Evolutionary conservation across 2,888 invertebrate species (phyloP), one percentile per base, ranked within the genome.

Genomic region (Anagyrus pseudococci): DNA sequence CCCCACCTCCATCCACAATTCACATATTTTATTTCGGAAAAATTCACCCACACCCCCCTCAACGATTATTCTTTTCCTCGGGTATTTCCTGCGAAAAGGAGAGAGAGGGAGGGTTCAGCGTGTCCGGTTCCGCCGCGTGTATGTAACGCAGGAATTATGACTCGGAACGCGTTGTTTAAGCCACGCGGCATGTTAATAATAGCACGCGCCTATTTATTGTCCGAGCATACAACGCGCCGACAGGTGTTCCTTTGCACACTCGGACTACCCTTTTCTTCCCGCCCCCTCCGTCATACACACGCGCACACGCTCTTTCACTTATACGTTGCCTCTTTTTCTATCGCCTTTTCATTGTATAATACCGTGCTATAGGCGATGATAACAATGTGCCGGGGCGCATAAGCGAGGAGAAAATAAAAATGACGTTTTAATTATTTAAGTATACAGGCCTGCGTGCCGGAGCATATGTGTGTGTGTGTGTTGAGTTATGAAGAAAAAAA

Each of bases 231-330:
- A n/a, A n/a, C 29, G 26, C 19, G 22, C 41, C 17, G 55, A 52
- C 62, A 62, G 62, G 62, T 62, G 56, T 53, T 52, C 50, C 26
- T 47, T 41, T 19, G 33, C 44, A n/a, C n/a, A n/a, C n/a, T n/a
- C n/a, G n/a, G n/a, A n/a, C n/a, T n/a, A n/a, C n/a, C n/a, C n/a
- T n/a, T n/a, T n/a, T n/a, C n/a, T n/a, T n/a, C n/a, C n/a, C n/a
- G n/a, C n/a, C n/a, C n/a, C n/a, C n/a, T n/a, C n/a, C n/a, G n/a
- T n/a, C n/a, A n/a, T n/a, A n/a, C n/a, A n/a, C n/a, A n/a, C n/a
- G n/a, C n/a, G n/a, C 33, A 29, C 10, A 29, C 29, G 6, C 10
- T 2, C 33, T 37, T 8, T 13, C 33, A 10, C 33, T 37, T 37
- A 29, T 29, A 7, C 29, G 10, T 29, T 29, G 29, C 8, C 33